Conservation (phyloP, 2,797 vertebrate genomes). For the Paguma larvata region DNA sequence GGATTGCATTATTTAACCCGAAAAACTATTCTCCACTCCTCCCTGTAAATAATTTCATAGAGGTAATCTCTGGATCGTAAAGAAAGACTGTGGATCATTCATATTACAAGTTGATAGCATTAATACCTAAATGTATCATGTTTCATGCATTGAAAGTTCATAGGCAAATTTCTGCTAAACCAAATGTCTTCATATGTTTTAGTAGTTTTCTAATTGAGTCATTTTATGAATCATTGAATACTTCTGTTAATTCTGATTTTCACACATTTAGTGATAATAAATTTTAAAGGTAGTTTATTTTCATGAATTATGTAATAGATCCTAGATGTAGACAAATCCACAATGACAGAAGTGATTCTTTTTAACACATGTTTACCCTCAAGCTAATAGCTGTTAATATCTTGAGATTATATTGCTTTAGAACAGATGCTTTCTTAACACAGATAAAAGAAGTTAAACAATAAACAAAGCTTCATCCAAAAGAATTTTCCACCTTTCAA, state of each 20-base stretch:
- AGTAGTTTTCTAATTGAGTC: constrained; percentile 31
- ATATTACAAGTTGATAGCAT: not conserved
- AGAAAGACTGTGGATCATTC: not conserved
- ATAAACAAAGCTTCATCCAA: not conserved
- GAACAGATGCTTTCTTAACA: constrained; percentile 48
- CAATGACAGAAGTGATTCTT: constrained; percentile 23
- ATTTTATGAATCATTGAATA: not conserved
- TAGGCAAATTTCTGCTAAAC: not conserved
- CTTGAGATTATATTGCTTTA: constrained; percentile 39
- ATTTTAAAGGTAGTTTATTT: constrained; percentile 33
- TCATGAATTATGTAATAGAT: constrained; percentile 6
- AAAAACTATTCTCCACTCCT: not conserved
- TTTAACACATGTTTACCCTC: not conserved
- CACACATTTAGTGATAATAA: constrained; percentile 23
- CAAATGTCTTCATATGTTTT: not conserved
- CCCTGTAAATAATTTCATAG: not conserved
- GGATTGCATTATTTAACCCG: not conserved
- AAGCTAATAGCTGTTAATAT: constrained; percentile 40
- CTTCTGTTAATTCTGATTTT: constrained; percentile 4
- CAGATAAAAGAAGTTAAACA: constrained; percentile 58
- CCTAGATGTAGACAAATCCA: constrained; percentile 23
- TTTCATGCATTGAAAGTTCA: not conserved
- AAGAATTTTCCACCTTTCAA: constrained; percentile 44
- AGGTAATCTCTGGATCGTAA: not conserved
- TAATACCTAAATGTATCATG: not conserved